These are phyloP conservation scores for Boulengerochromis microlepis DNA, from an alignment of 2,113 vertebrate genomes.

Conservation along the genomic window DNA sequence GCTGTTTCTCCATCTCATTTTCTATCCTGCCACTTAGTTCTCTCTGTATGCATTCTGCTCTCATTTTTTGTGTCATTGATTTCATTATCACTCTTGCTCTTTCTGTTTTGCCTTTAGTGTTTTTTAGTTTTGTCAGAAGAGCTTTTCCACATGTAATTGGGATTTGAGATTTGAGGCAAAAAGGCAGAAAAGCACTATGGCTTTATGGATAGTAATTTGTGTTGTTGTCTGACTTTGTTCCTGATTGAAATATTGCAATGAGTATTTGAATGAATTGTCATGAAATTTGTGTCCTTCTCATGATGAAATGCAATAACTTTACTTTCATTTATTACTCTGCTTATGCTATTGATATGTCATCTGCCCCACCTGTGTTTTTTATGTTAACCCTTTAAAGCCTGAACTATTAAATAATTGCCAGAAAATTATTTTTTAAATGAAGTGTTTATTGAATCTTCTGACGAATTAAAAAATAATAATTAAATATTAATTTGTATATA, in stretches of 20 bases:
- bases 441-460: not conserved
- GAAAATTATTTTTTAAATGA: not conserved
- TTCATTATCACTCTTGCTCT: not conserved
- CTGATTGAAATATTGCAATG: not conserved
- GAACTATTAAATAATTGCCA: not conserved
- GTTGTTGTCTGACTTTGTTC: not conserved
- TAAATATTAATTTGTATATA: not conserved
- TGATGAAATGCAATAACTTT: not conserved
- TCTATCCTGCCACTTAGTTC: not conserved
- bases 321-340: not conserved
- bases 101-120: not conserved
- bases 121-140: not conserved
- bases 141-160: not conserved
- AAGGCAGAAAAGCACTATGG: not conserved
- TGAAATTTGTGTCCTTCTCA: not conserved
- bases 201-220: not conserved
- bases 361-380: not conserved
- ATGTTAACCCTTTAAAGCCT: not conserved
- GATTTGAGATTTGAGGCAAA: not conserved
- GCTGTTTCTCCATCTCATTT: constrained; percentile 6
- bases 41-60: not conserved
- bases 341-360: not conserved
- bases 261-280: not conserved
- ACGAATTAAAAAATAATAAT: not conserved
- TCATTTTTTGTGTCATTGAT: not conserved